Base-by-base conservation (phyloP, 2,888 invertebrate species). In the Cantharis nigra region DNA sequence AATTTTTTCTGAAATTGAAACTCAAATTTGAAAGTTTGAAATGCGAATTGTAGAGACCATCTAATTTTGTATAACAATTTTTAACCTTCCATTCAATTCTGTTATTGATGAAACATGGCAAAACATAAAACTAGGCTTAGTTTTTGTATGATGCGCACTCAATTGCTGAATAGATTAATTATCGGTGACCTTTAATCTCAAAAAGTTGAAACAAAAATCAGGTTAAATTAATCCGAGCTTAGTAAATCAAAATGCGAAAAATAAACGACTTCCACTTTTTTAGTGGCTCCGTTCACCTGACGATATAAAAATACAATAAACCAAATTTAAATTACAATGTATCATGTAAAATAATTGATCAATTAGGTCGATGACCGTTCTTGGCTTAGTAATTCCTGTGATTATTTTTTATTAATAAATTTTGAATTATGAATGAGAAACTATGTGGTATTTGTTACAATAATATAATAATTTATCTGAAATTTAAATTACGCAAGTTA, bases 261-360 rank as follows among this genome's bases (percentile, higher is more conserved):
- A 49, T 49, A 49, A 49, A 49, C n/a, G 49, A 49, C n/a, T 49
- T 49, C 49, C 49, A 49, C 49, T 49, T 49, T 49, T 33, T 49
- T 49, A n/a, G 49, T n/a, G n/a, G 9, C 33, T 2, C n/a, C 49
- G 49, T n/a, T 49, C 49, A 49, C 49, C 49, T 49, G 49, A 5
- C 49, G 49, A 49, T 49, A 49, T 49, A 49, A 49, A 49, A 49
- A 49, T 49, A 23, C 65, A 67, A 67, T 67, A 67, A 67, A 67
- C 20, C 11, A 23, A 67, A 67, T 67, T 23, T 26, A 67, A 67
- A 67, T 67, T 23, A 67, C 65, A 67, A 67, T 23, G 65, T 20
- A 67, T 67, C 65, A 67, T 67, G 23, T 18, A 67, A 67, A 67
- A 67, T 67, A 20, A 67, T 67, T 67, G 65, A 67, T 20, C 65